phyloP scores from a whole-genome alignment of 2,888 invertebrate species.

The Empis stercorea region DNA sequence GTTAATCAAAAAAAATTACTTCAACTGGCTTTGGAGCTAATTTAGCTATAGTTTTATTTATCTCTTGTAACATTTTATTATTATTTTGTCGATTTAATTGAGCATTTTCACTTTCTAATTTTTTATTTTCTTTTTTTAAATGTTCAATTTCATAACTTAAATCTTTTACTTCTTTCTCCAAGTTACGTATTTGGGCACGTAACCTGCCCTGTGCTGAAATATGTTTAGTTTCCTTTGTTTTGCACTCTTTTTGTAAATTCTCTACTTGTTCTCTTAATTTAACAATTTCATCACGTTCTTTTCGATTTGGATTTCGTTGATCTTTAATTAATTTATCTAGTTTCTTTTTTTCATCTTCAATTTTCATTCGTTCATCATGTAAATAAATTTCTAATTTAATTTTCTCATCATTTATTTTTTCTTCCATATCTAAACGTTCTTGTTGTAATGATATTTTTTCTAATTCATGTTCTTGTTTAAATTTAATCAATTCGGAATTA shows the following conservation, averaged over 20 bases:
- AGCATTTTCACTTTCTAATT: slow-evolving; percentile 46
- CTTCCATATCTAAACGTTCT: slow-evolving; percentile 45
- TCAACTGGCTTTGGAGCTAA: slow-evolving; percentile 26
- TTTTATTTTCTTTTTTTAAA: slow-evolving; percentile 51
- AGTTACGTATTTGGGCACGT: slow-evolving; percentile 56
- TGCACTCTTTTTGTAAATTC: slow-evolving; percentile 51
- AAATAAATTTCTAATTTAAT: slow-evolving; percentile 50
- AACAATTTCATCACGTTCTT: slow-evolving; percentile 56
- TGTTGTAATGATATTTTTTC: slow-evolving; percentile 48
- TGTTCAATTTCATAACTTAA: slow-evolving; percentile 53
- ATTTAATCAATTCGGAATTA: slow-evolving; percentile 39
- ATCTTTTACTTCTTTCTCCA: slow-evolving; percentile 55
- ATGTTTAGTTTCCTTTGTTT: slow-evolving; percentile 59
- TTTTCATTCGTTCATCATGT: slow-evolving; percentile 55
- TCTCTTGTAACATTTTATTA: slow-evolving; percentile 60
- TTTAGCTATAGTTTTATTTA: slow-evolving; percentile 50
- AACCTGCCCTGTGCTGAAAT: slow-evolving; percentile 58
- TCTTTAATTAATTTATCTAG: slow-evolving; percentile 56
- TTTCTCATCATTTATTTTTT: slow-evolving; percentile 51
- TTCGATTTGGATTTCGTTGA: slow-evolving; percentile 51
- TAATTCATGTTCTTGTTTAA: slow-evolving; percentile 47
- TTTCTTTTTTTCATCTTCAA: slow-evolving; percentile 50
- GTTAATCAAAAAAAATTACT: slow-evolving; percentile 16
- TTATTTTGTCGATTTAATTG: slow-evolving; percentile 46
- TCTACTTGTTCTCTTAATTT: slow-evolving; percentile 51